Base-by-base conservation (phyloP, 1,140 invertebrate species). In the Heliconius nattereri region DNA sequence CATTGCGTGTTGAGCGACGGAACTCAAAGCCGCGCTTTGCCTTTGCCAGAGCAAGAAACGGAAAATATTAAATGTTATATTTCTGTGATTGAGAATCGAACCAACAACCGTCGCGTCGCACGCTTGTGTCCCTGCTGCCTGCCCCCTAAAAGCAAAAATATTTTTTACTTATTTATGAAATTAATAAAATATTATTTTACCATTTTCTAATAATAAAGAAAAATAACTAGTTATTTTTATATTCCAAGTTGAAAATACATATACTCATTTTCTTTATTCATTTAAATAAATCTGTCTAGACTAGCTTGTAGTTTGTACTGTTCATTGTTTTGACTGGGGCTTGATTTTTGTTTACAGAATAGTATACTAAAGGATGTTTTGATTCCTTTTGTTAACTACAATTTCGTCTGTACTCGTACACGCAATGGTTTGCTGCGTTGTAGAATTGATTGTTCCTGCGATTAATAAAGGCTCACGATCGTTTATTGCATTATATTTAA, bases 401-500 rank as follows among this genome's bases (percentile, higher is more conserved):
- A 76, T 78, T 80, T 74, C 57, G 78, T 52, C 73, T 71, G 77
- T 73, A 66, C 79, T 78, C 71, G 77, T 73, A 66, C 79, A 80
- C 74, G 77, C 79, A 75, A 77, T 77, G 76, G 80, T 81, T 79
- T 79, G 71, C 71, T 66, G 26, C 23, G 72, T 79, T 75, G 60
- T 57, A 70, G 75, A 83, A 81, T 81, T 81, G 79, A 83, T 85
- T 83, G 84, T 83, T 80, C 83, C 84, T 79, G 80, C 57, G 29
- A 37, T 71, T 77, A 79, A 80, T 79, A 83, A 76, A 86, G 85
- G 84, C 78, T 88, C 81, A 79, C 75, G 73, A 85, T 81, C 79
- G 76, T 85, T 86, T 81, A 81, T 86, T 85, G 29, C 35, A 32
- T 71, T 37, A 71, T 71, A 71, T 37, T 71, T 71, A 71, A 37